phyloP scores from a whole-genome alignment of 1,140 invertebrate species.

The Nomia melanderi region DNA sequence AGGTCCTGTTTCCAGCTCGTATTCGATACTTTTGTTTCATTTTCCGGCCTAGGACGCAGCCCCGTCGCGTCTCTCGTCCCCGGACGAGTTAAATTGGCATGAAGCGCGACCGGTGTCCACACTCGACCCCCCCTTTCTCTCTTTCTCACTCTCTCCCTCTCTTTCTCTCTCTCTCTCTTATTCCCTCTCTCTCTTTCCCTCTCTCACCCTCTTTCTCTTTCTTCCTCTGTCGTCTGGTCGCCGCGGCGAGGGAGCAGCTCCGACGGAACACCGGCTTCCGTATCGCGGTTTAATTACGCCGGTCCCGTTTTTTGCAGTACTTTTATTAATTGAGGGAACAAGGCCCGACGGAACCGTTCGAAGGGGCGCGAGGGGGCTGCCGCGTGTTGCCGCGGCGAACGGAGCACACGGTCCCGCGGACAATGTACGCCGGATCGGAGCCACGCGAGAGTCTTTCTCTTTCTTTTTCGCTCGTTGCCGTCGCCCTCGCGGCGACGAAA shows the following conservation, averaged over 20 bases:
- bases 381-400: too few relatives aligned
- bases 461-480: too few relatives aligned
- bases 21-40: slow-evolving; percentile 1
- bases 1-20: background rate
- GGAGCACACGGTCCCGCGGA: slow-evolving; percentile 29
- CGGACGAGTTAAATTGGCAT: slow-evolving; percentile 76
- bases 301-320: slow-evolving; percentile 73
- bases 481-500: slow-evolving; percentile 37
- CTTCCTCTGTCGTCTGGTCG: background rate
- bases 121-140: background rate
- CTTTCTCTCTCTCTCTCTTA: too few relatives aligned
- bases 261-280: slow-evolving; percentile 66
- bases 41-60: background rate
- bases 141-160: background rate
- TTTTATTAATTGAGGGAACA: slow-evolving; percentile 74
- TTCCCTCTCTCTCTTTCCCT: too few relatives aligned
- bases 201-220: too few relatives aligned
- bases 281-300: slow-evolving; percentile 77
- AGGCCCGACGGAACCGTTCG: slow-evolving; percentile 27
- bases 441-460: too few relatives aligned
- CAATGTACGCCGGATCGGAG: slow-evolving; percentile 44
- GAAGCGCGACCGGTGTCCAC: slow-evolving; percentile 79
- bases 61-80: background rate
- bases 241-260: slow-evolving; percentile 7
- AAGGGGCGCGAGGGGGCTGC: too few relatives aligned